phyloP scores from a whole-genome alignment of 1,140 invertebrate genomes.

The Tribolium castaneum region DNA sequence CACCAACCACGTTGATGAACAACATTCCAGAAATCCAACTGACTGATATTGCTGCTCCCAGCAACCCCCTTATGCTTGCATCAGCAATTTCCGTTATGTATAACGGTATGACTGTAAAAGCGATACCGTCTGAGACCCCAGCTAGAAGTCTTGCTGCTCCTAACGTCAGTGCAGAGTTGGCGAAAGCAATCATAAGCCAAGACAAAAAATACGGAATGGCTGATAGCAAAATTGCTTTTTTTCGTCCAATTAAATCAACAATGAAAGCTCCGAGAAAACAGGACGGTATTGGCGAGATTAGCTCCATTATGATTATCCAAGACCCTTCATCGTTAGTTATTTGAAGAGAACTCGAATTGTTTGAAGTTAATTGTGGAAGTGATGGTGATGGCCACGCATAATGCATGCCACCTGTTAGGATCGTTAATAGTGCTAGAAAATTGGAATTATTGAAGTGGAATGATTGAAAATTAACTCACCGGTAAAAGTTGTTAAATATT shows the following conservation, averaged over 20 bases:
- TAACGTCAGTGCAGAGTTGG: slow-evolving; percentile 64
- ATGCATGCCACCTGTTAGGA: slow-evolving; percentile 49
- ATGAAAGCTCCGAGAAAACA: slow-evolving; percentile 63
- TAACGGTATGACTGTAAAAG: slow-evolving; percentile 73
- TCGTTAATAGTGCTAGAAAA: slow-evolving; percentile 15
- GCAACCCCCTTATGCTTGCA: slow-evolving; percentile 72
- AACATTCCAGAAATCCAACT: slow-evolving; percentile 71
- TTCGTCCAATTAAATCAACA: slow-evolving; percentile 71
- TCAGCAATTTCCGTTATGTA: slow-evolving; percentile 77
- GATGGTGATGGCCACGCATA: slow-evolving; percentile 54
- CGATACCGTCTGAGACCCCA: slow-evolving; percentile 75
- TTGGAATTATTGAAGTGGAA: not conserved
- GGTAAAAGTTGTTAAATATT: slow-evolving; percentile 6
- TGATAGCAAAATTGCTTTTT: slow-evolving; percentile 72
- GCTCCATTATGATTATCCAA: slow-evolving; percentile 68
- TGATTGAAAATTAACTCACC: slow-evolving; percentile 5
- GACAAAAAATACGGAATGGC: slow-evolving; percentile 73
- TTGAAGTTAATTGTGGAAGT: slow-evolving; percentile 44
- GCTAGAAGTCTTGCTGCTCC: slow-evolving; percentile 67
- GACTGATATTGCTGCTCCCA: slow-evolving; percentile 52
- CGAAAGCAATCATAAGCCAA: slow-evolving; percentile 73
- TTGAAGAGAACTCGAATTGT: slow-evolving; percentile 41
- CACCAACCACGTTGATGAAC: slow-evolving; percentile 74
- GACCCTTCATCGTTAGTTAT: slow-evolving; percentile 71
- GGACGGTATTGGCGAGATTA: slow-evolving; percentile 65